These are phyloP conservation scores for Bombus ignitus DNA, from an alignment of 1,140 invertebrate genomes.

Conservation along the genomic window DNA sequence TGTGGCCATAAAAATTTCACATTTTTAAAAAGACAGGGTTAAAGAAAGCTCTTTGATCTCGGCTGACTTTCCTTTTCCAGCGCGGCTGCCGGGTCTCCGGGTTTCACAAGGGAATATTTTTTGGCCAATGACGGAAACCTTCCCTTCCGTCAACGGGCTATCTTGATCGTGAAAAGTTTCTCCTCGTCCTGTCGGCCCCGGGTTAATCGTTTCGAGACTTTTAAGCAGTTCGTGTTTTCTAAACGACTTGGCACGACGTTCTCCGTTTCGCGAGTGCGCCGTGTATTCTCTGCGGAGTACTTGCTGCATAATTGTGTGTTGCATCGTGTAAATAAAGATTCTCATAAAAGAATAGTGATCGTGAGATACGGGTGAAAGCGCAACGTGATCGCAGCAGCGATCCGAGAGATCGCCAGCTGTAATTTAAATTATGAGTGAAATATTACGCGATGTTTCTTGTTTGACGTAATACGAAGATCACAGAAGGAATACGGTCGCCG, in stretches of 20 bases:
- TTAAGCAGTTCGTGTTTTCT: background rate
- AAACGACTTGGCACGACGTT: background rate
- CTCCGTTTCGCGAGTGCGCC: background rate
- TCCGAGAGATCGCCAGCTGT: background rate
- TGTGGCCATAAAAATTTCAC: constrained; percentile 76
- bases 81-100: background rate
- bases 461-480: too few species aligned
- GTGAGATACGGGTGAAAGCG: background rate
- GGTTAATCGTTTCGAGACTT: constrained; percentile 19
- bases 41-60: constrained; percentile 65
- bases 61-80: constrained; percentile 47
- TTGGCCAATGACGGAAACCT: constrained; percentile 65
- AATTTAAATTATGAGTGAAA: background rate
- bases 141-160: constrained; percentile 40
- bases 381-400: background rate
- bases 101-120: constrained; percentile 54
- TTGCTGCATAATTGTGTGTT: background rate
- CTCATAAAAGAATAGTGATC: background rate
- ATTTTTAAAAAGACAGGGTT: constrained; percentile 68
- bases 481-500: too few species aligned
- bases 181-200: background rate
- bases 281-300: background rate
- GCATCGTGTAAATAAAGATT: background rate
- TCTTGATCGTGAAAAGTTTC: constrained; percentile 50
- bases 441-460: rapidly evolving